A percentile compares a stretch with the other conserved stretches of the same genome.
Evolutionary conservation across 2,888 invertebrate species (phyloP).

Genomic region (Leucophenga maculata): DNA sequence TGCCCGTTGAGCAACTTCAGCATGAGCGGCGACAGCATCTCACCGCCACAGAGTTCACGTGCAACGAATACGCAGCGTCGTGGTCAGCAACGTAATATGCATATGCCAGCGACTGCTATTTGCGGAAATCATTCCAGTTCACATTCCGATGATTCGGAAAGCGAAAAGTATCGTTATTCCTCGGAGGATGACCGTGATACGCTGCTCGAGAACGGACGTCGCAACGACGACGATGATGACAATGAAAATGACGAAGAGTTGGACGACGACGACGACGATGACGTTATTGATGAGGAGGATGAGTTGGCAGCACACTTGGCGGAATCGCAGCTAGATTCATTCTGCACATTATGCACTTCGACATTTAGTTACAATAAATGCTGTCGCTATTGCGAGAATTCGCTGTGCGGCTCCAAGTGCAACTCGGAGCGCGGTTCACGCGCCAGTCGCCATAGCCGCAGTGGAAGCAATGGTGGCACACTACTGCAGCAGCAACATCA

Average conservation of each 20-base stretch:
- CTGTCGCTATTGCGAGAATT: constrained; percentile 69
- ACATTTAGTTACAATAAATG: constrained; percentile 72
- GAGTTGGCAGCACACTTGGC: constrained; percentile 36
- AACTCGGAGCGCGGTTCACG: constrained; percentile 62
- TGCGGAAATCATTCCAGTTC: background rate
- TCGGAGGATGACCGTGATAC: constrained; percentile 65
- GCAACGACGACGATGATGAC: background rate
- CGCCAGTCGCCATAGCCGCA: constrained; percentile 51
- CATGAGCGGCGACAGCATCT: constrained; percentile 47
- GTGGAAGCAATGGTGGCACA: constrained; percentile 33
- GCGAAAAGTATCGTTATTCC: constrained; percentile 66
- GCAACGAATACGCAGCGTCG: background rate
- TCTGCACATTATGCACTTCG: constrained; percentile 71
- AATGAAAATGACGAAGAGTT: no score
- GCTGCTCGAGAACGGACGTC: constrained; percentile 34
- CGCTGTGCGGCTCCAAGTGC: constrained; percentile 70
- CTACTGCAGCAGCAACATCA: constrained; percentile 27
- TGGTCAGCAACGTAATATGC: background rate
- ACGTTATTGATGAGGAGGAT: constrained; percentile 37
- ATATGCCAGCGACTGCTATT: background rate
- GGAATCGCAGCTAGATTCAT: constrained; percentile 67
- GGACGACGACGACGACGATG: constrained; percentile 21
- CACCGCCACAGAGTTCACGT: constrained; percentile 41
- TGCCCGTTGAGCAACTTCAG: constrained; percentile 59
- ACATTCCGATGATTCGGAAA: constrained; percentile 43